Conservation (phyloP, 2,113 vertebrate genomes). For the Hyperopisus bebe region DNA sequence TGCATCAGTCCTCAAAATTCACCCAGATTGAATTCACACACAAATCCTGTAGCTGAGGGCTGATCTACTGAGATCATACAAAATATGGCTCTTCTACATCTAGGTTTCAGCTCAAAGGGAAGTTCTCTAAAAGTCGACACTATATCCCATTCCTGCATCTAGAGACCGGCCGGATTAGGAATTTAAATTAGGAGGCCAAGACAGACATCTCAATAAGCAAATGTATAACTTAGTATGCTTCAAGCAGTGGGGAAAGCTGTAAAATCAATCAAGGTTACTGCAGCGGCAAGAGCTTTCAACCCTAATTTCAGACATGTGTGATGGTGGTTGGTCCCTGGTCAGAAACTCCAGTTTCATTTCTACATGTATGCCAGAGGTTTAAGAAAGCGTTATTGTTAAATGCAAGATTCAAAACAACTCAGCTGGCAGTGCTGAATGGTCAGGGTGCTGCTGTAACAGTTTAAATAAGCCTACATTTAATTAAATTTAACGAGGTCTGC, state of each 20-base stretch:
- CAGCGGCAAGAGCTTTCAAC: neutral
- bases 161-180: neutral
- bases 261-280: conserved; percentile 1
- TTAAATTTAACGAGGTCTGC: neutral
- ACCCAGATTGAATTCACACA: neutral
- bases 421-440: neutral
- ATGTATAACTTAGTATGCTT: neutral
- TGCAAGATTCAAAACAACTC: neutral
- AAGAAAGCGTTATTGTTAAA: neutral
- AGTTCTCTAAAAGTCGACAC: neutral
- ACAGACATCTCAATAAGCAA: neutral
- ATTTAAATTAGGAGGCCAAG: neutral
- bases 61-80: neutral
- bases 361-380: neutral
- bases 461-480: neutral
- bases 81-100: neutral
- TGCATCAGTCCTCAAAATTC: neutral
- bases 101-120: neutral
- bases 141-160: neutral
- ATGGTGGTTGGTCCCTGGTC: neutral
- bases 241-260: neutral
- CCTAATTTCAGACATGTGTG: neutral
- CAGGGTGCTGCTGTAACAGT: neutral
- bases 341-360: neutral
- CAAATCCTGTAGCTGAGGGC: neutral